These are phyloP conservation scores for Nebria salina DNA, from an alignment of 2,888 invertebrate genomes.

Conservation along the genomic window DNA sequence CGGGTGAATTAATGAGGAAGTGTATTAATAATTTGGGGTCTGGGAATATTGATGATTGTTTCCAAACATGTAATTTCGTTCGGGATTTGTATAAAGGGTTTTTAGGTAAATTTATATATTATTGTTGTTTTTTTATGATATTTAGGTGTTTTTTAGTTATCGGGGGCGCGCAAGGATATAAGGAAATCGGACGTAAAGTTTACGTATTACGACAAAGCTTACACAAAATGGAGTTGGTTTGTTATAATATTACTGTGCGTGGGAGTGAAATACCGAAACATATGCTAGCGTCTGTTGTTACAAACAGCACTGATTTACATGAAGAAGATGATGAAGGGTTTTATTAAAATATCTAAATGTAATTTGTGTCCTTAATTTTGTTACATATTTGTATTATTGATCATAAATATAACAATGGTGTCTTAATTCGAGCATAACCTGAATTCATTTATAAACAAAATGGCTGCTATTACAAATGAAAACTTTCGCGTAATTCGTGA, in stretches of 20 bases:
- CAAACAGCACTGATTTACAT: conserved; percentile 53
- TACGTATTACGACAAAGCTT: conserved; percentile 78
- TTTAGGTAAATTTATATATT: conserved; percentile 62
- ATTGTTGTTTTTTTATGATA: neutral
- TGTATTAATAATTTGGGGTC: conserved; percentile 84
- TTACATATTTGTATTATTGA: neutral
- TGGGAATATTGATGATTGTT: conserved; percentile 78
- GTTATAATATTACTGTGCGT: conserved; percentile 81
- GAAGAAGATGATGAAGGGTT: conserved; percentile 60
- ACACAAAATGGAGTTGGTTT: conserved; percentile 83
- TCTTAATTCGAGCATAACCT: neutral
- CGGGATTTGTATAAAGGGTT: conserved; percentile 73
- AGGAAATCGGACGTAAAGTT: conserved; percentile 77
- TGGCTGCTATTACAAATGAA: too few species aligned
- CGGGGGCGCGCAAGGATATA: conserved; percentile 63
- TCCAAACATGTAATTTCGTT: conserved; percentile 76
- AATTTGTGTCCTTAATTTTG: neutral
- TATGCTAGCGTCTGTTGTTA: conserved; percentile 69
- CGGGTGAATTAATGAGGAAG: conserved; percentile 90
- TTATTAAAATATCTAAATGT: conserved; percentile 48
- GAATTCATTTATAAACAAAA: too few species aligned
- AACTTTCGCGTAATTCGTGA: too few species aligned
- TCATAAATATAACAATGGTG: neutral
- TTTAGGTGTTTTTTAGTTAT: conserved; percentile 59
- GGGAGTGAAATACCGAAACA: conserved; percentile 82